A percentile compares a stretch with the other conserved stretches of the same genome.
Conservation (phyloP, 2,797 vertebrate species). For the Coregonus ussuriensis region DNA sequence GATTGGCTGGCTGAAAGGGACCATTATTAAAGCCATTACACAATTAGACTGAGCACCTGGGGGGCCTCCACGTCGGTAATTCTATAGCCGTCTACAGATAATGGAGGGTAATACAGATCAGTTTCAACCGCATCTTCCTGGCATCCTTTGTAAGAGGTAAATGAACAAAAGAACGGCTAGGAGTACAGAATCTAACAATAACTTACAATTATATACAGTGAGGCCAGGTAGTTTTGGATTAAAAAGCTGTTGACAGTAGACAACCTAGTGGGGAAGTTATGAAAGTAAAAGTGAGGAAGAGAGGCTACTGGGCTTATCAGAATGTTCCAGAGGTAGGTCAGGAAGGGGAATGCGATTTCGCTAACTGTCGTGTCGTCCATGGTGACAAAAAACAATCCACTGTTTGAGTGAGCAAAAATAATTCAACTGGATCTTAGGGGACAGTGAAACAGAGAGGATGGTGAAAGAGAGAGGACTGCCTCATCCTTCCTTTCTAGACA, state of each 20-base stretch:
- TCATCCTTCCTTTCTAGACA: background rate
- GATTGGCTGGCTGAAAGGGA: background rate
- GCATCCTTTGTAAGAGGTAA: background rate
- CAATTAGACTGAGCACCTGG: slow-evolving; percentile 19
- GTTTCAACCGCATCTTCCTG: background rate
- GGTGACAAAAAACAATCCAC: background rate
- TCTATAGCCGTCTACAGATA: background rate
- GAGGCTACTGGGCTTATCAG: background rate
- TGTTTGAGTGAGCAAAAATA: background rate
- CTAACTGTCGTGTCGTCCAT: background rate
- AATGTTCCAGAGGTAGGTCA: background rate
- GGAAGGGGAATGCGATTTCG: background rate
- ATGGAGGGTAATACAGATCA: background rate
- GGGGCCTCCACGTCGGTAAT: background rate
- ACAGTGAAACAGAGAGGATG: background rate
- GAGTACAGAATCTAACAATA: background rate
- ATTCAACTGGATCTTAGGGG: slow-evolving; percentile 1
- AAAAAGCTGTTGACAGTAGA: background rate
- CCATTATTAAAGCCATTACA: slow-evolving; percentile 15
- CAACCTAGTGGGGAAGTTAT: background rate
- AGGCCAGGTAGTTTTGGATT: background rate
- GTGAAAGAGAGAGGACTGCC: background rate
- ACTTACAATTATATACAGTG: background rate
- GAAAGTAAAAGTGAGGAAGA: background rate
- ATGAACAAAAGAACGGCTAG: background rate